Percentiles rank a stretch among this genome's conserved stretches.
Evolutionary conservation across 2,888 invertebrate species (phyloP).

Genomic region (Chloroclystis v-ata): DNA sequence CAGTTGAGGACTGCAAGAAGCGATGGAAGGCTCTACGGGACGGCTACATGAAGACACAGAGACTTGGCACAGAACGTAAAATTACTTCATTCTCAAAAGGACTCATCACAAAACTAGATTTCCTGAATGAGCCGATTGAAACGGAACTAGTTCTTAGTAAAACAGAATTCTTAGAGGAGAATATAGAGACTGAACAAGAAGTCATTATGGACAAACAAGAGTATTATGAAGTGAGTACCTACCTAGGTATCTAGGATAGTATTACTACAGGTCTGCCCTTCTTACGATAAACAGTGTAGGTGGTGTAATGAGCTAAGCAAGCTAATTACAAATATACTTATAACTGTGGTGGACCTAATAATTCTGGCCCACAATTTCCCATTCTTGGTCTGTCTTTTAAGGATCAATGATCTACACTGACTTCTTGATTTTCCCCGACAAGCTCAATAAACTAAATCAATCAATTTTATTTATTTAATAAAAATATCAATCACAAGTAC

Average conservation of each 20-base stretch:
- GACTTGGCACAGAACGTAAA: constrained; percentile 58
- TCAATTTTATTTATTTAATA: no score
- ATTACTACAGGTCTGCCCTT: background rate
- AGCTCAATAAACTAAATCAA: no score
- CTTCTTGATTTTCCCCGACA: no score
- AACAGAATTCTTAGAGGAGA: constrained; percentile 32
- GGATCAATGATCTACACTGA: no score
- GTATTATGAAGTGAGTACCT: constrained; percentile 60
- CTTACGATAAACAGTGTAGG: no score
- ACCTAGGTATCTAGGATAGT: background rate
- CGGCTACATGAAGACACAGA: constrained; percentile 72
- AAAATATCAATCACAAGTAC: no score
- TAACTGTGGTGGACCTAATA: no score
- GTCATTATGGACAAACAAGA: constrained; percentile 70
- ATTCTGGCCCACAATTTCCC: no score
- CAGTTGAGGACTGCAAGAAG: constrained; percentile 77
- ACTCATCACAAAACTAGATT: constrained; percentile 60
- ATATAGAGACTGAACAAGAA: constrained; percentile 46
- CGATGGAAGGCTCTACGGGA: constrained; percentile 76
- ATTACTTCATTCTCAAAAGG: constrained; percentile 39
- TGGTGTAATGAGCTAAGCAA: no score
- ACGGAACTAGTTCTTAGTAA: constrained; percentile 2
- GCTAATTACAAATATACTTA: no score
- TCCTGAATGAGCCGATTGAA: constrained; percentile 41
- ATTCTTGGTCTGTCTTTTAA: no score